Base-by-base conservation (phyloP, 2,888 invertebrate genomes). In the Conops quadrifasciatus region DNA sequence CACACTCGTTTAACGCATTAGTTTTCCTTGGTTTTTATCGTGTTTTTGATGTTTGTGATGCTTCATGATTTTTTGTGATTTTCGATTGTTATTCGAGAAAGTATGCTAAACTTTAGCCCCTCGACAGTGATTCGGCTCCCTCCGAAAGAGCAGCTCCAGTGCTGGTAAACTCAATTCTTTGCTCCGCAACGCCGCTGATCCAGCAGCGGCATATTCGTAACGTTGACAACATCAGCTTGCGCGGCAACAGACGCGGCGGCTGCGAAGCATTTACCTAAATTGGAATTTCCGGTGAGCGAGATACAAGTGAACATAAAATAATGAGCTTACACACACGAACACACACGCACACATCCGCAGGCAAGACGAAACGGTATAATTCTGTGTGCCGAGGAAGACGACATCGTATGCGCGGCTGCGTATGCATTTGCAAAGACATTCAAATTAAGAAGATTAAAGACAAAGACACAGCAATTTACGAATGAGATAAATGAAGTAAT, bases 231-330 rank as follows among this genome's bases (percentile, higher is more conserved):
- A 77, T 74, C 75, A 77, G 28, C 53, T 51, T n/a, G 51, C n/a
- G 16, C 43, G 30, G 5, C 53, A 36, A 24, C 58, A 45, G 13
- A 43, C 36, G 36, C 36, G 36, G 21, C 53, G n/a, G 75, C 75
- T 76, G 30, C 56, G 53, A 16, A 81, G 83, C 79, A 83, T 83
- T 83, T 83, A 82, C 83, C 83, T 83, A 83, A 83, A 83, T 83
- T 83, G 83, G 83, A 82, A 83, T 83, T 80, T 83, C 83, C 83
- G 83, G 83, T 81, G 83, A 82, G 75, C 49, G 51, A 68, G 36
- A 67, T 67, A 64, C 66, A 73, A 72, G 75, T 64, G 73, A 74
- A 73, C 75, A 77, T 73, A 73, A 76, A 73, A 76, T 75, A 76
- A 74, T 75, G 72, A 70, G 67, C 26, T 65, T 43, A 51, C 51